Conservation (phyloP, 2,888 invertebrate genomes). For the Strigamia crassipes region DNA sequence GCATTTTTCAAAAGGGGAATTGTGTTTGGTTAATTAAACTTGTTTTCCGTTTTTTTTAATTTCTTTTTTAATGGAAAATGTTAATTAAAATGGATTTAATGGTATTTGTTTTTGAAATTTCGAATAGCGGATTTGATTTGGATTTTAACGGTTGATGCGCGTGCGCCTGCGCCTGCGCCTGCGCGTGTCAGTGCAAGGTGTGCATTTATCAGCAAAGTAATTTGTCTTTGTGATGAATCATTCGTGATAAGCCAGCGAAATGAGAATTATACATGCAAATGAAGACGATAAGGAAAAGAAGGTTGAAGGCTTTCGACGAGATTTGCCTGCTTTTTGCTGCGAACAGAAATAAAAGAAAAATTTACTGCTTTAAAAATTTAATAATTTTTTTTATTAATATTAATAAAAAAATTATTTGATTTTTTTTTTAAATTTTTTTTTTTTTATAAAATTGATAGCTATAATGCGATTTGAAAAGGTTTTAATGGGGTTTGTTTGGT, state of each 20-base stretch:
- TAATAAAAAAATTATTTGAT: too few relatives aligned
- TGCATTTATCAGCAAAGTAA: constrained; percentile 26
- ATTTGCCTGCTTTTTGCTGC: too few relatives aligned
- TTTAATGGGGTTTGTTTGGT: neutral
- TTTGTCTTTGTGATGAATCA: constrained; percentile 38
- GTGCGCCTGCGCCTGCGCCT: neutral
- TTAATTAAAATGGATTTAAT: neutral
- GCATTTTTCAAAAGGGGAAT: neutral
- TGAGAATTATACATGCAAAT: constrained; percentile 33
- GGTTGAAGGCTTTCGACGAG: neutral
- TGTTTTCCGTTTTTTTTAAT: neutral
- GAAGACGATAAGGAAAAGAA: constrained; percentile 19
- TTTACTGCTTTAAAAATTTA: too few relatives aligned
- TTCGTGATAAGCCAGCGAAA: constrained; percentile 36
- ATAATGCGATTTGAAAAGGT: too few relatives aligned
- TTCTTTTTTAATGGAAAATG: neutral
- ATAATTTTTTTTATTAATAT: too few relatives aligned
- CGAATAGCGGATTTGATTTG: neutral
- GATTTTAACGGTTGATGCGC: neutral
- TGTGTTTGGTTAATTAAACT: neutral
- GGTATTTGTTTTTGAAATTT: neutral
- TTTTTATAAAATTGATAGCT: too few relatives aligned
- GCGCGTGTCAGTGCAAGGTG: neutral
- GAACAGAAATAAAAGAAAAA: too few relatives aligned
- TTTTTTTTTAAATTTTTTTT: too few relatives aligned